A percentile compares a stretch with the other conserved stretches of the same genome.
Evolutionary conservation across 1,140 invertebrate species (phyloP).

Genomic region (Archivesica marissinica): DNA sequence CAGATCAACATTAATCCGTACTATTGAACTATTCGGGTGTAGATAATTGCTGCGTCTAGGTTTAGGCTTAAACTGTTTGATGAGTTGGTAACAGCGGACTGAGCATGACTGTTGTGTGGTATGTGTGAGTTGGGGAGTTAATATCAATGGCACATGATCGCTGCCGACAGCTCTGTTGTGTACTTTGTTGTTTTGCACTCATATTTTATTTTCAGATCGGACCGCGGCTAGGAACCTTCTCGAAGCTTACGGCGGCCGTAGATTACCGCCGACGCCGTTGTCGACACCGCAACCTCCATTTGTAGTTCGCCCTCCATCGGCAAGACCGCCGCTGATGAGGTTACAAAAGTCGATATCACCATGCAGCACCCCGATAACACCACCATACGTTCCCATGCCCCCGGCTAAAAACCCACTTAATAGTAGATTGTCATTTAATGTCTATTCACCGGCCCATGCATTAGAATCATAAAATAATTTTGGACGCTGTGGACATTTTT

Average conservation of each 20-base stretch:
- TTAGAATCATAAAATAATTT: constrained; percentile 3
- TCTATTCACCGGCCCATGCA: constrained; percentile 35
- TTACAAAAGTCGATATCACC: neutral
- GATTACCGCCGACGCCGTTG: constrained; percentile 13
- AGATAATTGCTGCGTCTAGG: too few species aligned
- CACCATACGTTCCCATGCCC: constrained; percentile 46
- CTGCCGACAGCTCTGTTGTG: neutral
- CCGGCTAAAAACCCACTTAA: constrained; percentile 24
- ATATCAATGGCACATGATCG: too few species aligned
- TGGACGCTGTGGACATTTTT: neutral
- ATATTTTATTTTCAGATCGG: constrained; percentile 50
- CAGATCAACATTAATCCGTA: too few species aligned
- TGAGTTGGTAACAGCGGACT: too few species aligned
- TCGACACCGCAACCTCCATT: constrained; percentile 27
- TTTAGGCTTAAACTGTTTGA: too few species aligned
- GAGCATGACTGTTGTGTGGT: too few species aligned
- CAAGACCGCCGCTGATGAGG: constrained; percentile 46
- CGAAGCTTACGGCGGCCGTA: constrained; percentile 45
- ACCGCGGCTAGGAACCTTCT: constrained; percentile 39
- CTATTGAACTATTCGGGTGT: too few species aligned
- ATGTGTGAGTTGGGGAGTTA: too few species aligned
- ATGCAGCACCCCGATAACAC: constrained; percentile 11
- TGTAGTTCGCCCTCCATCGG: constrained; percentile 31
- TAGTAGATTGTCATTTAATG: constrained; percentile 49
- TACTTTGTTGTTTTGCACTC: constrained; percentile 23